phyloP scores from a whole-genome alignment of 2,888 invertebrate species.

The Balanococcus diminutus region DNA sequence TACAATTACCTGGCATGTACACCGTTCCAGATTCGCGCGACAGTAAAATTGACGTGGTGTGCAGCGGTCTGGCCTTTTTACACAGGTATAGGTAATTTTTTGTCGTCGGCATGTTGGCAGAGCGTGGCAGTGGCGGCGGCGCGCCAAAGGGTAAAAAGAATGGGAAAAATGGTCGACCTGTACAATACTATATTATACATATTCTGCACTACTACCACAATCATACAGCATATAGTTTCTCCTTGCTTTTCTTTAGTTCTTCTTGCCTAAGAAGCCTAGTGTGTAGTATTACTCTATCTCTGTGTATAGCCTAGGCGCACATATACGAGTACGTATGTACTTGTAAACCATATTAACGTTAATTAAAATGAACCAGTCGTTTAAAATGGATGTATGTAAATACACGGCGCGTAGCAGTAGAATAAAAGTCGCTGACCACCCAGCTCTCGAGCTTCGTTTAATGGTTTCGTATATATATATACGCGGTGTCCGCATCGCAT shows the following conservation, averaged over 20 bases:
- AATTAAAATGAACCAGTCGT: slow-evolving; percentile 55
- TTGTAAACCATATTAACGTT: slow-evolving; percentile 55
- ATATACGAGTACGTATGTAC: slow-evolving; percentile 37
- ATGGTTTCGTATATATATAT: slow-evolving; percentile 50
- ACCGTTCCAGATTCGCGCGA: background rate
- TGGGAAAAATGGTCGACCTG: background rate
- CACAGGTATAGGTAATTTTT: background rate
- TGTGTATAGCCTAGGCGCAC: no score
- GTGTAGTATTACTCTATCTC: background rate
- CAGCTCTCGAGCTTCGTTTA: slow-evolving; percentile 48
- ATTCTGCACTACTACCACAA: background rate
- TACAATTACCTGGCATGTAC: background rate
- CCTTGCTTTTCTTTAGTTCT: background rate
- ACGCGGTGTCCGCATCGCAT: slow-evolving; percentile 51
- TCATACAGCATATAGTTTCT: background rate
- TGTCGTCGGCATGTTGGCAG: slow-evolving; percentile 3
- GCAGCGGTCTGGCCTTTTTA: background rate
- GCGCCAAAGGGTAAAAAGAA: slow-evolving; percentile 26
- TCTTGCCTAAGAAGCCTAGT: no score
- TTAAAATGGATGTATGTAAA: slow-evolving; percentile 55
- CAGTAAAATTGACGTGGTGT: background rate
- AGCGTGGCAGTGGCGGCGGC: background rate
- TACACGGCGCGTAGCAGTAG: slow-evolving; percentile 43
- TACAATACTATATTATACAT: slow-evolving; percentile 11
- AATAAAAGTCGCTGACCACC: slow-evolving; percentile 55